These are phyloP conservation scores for Toxotes lorentzi DNA, from an alignment of 2,797 vertebrate species.

Conservation along the genomic window DNA sequence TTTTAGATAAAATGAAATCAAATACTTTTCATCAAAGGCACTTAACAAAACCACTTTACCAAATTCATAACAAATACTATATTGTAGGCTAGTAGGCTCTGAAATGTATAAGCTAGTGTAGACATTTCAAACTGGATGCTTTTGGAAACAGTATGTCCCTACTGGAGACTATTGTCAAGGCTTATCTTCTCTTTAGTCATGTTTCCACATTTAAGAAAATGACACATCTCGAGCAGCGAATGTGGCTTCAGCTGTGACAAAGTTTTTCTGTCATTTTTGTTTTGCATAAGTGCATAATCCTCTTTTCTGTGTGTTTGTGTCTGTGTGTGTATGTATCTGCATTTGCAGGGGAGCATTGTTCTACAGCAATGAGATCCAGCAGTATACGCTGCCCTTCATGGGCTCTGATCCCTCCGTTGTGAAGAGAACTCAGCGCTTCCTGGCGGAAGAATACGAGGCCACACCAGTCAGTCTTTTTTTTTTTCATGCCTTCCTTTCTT, in stretches of 20 bases:
- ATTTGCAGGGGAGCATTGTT: slow-evolving; percentile 86
- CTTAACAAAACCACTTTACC: background rate
- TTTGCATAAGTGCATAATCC: background rate
- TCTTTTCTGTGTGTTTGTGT: slow-evolving; percentile 4
- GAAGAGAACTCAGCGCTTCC: slow-evolving; percentile 91
- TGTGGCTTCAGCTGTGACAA: too few relatives aligned
- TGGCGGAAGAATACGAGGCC: slow-evolving; percentile 86
- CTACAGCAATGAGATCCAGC: slow-evolving; percentile 88
- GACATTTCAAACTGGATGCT: background rate
- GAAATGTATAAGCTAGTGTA: background rate
- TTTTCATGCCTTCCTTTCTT: background rate
- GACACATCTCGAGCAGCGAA: too few relatives aligned
- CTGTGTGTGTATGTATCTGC: slow-evolving; percentile 1
- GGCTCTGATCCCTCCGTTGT: slow-evolving; percentile 94
- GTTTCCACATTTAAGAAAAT: too few relatives aligned
- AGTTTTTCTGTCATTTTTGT: too few relatives aligned
- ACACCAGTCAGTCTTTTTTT: slow-evolving; percentile 87
- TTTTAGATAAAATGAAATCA: background rate
- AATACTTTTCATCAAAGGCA: background rate
- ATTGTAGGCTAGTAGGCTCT: background rate
- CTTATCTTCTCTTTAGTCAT: too few relatives aligned
- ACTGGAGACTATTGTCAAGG: background rate
- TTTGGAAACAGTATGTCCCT: background rate
- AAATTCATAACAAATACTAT: background rate
- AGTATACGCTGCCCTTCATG: slow-evolving; percentile 92